These are phyloP conservation scores for Gryllus bimaculatus DNA, from an alignment of 1,140 invertebrate species.

Conservation along the genomic window DNA sequence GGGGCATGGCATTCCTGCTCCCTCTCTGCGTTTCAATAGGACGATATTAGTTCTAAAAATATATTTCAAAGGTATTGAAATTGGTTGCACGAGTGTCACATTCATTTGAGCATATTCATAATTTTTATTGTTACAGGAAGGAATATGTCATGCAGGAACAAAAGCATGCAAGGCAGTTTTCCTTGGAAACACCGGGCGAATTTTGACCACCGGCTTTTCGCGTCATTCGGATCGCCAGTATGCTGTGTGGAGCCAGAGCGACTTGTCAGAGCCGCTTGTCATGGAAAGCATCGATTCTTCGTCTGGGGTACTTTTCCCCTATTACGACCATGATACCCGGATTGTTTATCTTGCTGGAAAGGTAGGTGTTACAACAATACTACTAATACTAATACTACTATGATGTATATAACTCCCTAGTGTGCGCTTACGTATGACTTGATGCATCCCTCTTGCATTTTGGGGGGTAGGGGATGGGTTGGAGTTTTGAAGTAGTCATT, in stretches of 20 bases:
- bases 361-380: constrained; percentile 38
- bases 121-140: constrained; percentile 49
- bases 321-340: constrained; percentile 85
- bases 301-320: constrained; percentile 86
- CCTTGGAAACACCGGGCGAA: constrained; percentile 59
- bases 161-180: constrained; percentile 87
- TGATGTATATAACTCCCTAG: not conserved
- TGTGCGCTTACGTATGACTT: not conserved
- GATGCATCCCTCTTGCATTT: not conserved
- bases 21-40: not conserved
- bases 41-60: too few species aligned
- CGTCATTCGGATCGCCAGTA: constrained; percentile 81
- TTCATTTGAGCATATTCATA: not conserved
- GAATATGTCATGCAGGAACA: constrained; percentile 72
- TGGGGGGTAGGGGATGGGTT: not conserved
- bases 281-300: constrained; percentile 83
- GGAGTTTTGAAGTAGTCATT: too few species aligned
- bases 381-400: not conserved
- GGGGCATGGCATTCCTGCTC: not conserved
- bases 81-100: not conserved
- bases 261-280: constrained; percentile 62
- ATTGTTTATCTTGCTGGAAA: constrained; percentile 76
- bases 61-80: too few species aligned
- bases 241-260: constrained; percentile 77
- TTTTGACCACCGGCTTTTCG: constrained; percentile 86